phyloP scores from a whole-genome alignment of 2,888 invertebrate genomes.

The Julus scanicus region DNA sequence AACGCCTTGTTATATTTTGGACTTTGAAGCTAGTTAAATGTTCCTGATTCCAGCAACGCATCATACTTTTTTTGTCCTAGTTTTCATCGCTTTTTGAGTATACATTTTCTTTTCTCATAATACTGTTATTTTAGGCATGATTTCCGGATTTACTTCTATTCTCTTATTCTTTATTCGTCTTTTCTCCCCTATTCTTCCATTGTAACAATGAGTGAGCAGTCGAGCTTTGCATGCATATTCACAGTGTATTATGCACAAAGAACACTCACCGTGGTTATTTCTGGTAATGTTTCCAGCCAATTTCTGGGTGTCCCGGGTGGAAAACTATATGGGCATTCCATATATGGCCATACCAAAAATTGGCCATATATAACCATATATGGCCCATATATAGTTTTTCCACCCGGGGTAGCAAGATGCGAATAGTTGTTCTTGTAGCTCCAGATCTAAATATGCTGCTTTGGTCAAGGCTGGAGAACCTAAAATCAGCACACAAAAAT shows the following conservation, averaged over 20 bases:
- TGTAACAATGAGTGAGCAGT: not conserved
- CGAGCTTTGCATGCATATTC: not conserved
- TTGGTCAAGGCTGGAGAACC: no score
- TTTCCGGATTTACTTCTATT: not conserved
- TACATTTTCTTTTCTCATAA: not conserved
- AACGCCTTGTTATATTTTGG: slow-evolving; percentile 32
- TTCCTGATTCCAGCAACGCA: not conserved
- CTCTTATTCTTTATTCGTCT: not conserved
- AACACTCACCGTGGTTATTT: no score
- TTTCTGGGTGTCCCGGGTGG: no score
- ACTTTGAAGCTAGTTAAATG: not conserved
- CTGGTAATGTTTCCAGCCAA: no score
- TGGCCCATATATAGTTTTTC: no score
- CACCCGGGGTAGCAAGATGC: no score
- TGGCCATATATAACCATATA: no score
- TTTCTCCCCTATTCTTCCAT: not conserved
- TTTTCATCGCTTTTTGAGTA: not conserved
- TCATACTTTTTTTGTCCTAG: not conserved
- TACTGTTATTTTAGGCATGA: slow-evolving; percentile 16
- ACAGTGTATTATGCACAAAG: not conserved
- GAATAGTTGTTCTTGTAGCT: no score
- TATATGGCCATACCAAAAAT: no score
- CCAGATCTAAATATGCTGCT: no score
- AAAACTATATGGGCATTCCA: no score
- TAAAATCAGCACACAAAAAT: no score